These are phyloP conservation scores for Girardinus metallicus DNA, from an alignment of 2,797 vertebrate species.

Conservation along the genomic window DNA sequence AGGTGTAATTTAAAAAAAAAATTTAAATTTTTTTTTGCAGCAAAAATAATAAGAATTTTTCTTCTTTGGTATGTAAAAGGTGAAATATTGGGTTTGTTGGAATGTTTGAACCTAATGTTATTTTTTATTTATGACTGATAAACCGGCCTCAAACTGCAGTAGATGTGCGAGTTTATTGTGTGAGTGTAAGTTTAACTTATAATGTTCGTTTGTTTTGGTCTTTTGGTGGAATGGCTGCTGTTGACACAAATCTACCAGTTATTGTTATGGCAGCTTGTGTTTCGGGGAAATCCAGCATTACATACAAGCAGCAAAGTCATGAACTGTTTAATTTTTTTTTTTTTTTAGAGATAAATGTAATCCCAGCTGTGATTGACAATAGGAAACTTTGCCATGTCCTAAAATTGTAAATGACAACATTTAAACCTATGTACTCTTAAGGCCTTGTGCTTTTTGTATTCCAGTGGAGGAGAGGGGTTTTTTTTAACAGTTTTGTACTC, in stretches of 20 bases:
- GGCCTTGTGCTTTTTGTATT: constrained; percentile 43
- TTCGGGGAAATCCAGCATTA: constrained; percentile 25
- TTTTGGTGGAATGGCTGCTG: constrained; percentile 2
- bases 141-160: constrained; percentile 31
- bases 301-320: constrained; percentile 18
- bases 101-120: constrained; percentile 28
- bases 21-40: background rate
- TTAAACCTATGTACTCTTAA: constrained; percentile 45
- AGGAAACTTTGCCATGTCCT: constrained; percentile 34
- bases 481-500: constrained; percentile 46
- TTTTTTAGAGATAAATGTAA: constrained; percentile 29
- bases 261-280: constrained; percentile 50
- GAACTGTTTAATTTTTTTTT: constrained; percentile 18
- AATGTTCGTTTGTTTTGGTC: constrained; percentile 1
- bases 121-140: constrained; percentile 62
- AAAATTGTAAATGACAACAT: constrained; percentile 49
- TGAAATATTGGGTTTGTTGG: constrained; percentile 8
- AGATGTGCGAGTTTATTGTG: constrained; percentile 5
- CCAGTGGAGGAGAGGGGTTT: constrained; percentile 3
- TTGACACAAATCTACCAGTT: constrained; percentile 13
- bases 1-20: background rate
- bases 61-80: background rate
- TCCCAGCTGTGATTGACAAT: constrained; percentile 28
- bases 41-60: background rate
- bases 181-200: constrained; percentile 48